Evolutionary conservation across 2,113 vertebrate species (phyloP).

Genomic region (Gambusia affinis): DNA sequence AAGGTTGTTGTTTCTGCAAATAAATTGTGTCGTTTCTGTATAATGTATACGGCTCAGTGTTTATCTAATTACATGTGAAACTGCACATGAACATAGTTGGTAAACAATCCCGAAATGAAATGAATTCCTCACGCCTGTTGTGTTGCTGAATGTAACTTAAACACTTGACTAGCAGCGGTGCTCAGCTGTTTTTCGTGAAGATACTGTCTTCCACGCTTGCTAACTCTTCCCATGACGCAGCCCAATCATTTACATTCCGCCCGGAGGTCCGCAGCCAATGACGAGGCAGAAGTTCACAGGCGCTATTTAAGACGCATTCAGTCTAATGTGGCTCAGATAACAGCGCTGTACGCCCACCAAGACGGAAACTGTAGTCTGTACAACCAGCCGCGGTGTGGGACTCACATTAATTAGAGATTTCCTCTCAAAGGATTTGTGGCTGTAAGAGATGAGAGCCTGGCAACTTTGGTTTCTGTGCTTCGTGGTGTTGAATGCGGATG

Average conservation of each 20-base stretch:
- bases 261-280: slow-evolving; percentile 67
- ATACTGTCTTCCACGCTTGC: not conserved
- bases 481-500: slow-evolving; percentile 63
- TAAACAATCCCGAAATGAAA: not conserved
- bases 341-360: slow-evolving; percentile 40
- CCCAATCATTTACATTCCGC: slow-evolving; percentile 69
- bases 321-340: slow-evolving; percentile 69
- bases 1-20: too few species aligned
- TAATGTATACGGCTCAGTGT: too few species aligned
- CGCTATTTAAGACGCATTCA: slow-evolving; percentile 76
- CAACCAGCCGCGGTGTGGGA: not conserved
- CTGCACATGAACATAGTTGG: too few species aligned
- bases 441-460: slow-evolving; percentile 72
- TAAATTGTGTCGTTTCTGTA: too few species aligned
- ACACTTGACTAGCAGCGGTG: not conserved
- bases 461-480: slow-evolving; percentile 51
- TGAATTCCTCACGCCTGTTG: not conserved
- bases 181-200: not conserved
- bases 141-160: not conserved
- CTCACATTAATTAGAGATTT: slow-evolving; percentile 2
- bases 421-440: slow-evolving; percentile 16
- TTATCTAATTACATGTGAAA: too few species aligned
- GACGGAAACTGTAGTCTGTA: slow-evolving; percentile 8
- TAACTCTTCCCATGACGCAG: slow-evolving; percentile 31
- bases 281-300: slow-evolving; percentile 48